A percentile compares a stretch with the other conserved stretches of the same genome.
Conservation (phyloP, 2,113 vertebrate genomes). For the Osmerus mordax region DNA sequence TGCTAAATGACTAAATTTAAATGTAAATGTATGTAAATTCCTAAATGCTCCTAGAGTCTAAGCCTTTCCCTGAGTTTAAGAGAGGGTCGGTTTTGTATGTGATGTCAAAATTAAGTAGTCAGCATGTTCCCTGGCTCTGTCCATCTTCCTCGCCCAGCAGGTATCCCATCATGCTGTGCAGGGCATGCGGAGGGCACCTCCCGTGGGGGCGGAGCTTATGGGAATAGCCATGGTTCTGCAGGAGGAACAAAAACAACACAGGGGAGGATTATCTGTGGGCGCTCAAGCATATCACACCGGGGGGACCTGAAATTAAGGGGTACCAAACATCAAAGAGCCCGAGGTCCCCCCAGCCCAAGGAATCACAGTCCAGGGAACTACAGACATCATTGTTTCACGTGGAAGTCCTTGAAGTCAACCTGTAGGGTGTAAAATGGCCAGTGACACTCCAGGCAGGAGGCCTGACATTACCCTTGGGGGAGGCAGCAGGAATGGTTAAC, state of each 20-base stretch:
- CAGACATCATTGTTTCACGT: slow-evolving; percentile 41
- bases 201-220: slow-evolving; percentile 24
- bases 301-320: slow-evolving; percentile 47
- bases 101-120: slow-evolving; percentile 45
- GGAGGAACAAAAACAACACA: slow-evolving; percentile 54
- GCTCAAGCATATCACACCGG: slow-evolving; percentile 45
- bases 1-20: too few relatives aligned
- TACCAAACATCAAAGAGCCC: slow-evolving; percentile 52
- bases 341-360: slow-evolving; percentile 28
- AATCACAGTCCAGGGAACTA: slow-evolving; percentile 36
- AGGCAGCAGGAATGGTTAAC: too few relatives aligned
- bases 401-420: slow-evolving; percentile 55
- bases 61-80: slow-evolving; percentile 3
- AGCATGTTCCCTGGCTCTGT: slow-evolving; percentile 31
- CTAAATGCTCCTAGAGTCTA: not conserved
- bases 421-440: slow-evolving; percentile 43
- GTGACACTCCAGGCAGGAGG: slow-evolving; percentile 20
- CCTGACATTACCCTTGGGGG: too few relatives aligned
- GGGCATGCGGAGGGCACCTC: slow-evolving; percentile 43
- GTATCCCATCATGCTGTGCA: slow-evolving; percentile 40
- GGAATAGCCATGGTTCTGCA: slow-evolving; percentile 51
- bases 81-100: slow-evolving; percentile 28
- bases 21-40: not conserved
- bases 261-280: slow-evolving; percentile 52
- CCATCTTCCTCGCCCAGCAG: slow-evolving; percentile 48